phyloP scores from a whole-genome alignment of 2,797 vertebrate genomes.

The Delichon dasypus region DNA sequence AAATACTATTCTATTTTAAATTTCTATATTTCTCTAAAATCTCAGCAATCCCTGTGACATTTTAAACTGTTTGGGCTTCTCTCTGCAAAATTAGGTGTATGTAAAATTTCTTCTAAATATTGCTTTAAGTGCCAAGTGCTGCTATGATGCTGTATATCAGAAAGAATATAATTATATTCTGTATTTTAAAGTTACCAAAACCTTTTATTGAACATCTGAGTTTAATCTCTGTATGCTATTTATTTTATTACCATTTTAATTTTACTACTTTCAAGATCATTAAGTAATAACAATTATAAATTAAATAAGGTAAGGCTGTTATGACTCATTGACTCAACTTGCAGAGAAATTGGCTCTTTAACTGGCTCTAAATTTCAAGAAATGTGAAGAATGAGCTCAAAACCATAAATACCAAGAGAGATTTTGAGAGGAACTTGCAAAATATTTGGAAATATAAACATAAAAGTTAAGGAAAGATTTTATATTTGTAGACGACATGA shows the following conservation, averaged over 20 bases:
- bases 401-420: not conserved
- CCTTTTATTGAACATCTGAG: constrained; percentile 13
- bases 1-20: not conserved
- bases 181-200: constrained; percentile 18
- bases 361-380: not conserved
- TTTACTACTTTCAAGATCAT: constrained; percentile 30
- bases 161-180: constrained; percentile 20
- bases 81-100: not conserved
- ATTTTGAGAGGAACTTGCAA: not conserved
- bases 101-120: constrained; percentile 20
- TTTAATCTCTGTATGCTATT: constrained; percentile 36
- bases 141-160: not conserved
- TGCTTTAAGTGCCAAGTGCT: not conserved
- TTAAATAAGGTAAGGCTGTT: not conserved
- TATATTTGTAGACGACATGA: not conserved
- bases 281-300: constrained; percentile 22
- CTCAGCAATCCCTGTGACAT: not conserved
- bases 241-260: constrained; percentile 9
- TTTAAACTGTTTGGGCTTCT: not conserved
- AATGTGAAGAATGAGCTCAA: not conserved
- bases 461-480: not conserved
- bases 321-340: not conserved
- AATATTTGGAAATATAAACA: not conserved
- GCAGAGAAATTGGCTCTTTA: not conserved
- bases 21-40: not conserved